These are phyloP conservation scores for Amiota mariae DNA, from an alignment of 2,888 invertebrate species.

Conservation along the genomic window DNA sequence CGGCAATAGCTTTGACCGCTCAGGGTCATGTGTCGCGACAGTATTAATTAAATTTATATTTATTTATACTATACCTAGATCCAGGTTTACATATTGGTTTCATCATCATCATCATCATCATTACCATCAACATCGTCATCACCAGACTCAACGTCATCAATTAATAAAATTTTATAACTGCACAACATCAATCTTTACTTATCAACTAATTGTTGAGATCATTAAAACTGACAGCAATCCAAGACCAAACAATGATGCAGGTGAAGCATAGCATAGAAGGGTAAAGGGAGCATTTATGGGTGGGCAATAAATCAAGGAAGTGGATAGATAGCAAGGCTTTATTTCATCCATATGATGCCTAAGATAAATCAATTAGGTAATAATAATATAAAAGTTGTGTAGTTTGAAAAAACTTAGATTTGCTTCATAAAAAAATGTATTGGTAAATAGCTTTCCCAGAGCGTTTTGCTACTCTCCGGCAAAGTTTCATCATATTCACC, in stretches of 20 bases:
- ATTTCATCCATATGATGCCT: not conserved
- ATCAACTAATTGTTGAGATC: slow-evolving; percentile 28
- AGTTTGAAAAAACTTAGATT: too few species aligned
- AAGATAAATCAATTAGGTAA: too few species aligned
- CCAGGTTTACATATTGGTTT: slow-evolving; percentile 5
- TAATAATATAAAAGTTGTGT: too few species aligned
- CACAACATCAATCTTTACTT: slow-evolving; percentile 27
- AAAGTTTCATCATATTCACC: too few species aligned
- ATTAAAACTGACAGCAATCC: slow-evolving; percentile 22
- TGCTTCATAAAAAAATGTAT: too few species aligned
- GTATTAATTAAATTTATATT: slow-evolving; percentile 24
- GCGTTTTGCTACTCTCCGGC: too few species aligned
- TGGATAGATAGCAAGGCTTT: not conserved
- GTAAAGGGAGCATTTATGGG: not conserved
- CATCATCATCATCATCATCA: not conserved
- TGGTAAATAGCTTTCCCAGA: too few species aligned
- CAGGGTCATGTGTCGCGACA: slow-evolving; percentile 27
- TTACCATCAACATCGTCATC: too few species aligned
- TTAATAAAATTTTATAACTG: slow-evolving; percentile 19
- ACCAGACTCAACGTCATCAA: not conserved
- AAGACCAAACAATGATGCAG: not conserved
- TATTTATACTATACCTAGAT: not conserved
- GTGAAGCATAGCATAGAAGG: slow-evolving; percentile 1
- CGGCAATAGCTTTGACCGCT: not conserved
- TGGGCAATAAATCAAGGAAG: slow-evolving; percentile 7